phyloP scores from a whole-genome alignment of 2,797 vertebrate genomes.

The Acrossocheilus fasciatus region DNA sequence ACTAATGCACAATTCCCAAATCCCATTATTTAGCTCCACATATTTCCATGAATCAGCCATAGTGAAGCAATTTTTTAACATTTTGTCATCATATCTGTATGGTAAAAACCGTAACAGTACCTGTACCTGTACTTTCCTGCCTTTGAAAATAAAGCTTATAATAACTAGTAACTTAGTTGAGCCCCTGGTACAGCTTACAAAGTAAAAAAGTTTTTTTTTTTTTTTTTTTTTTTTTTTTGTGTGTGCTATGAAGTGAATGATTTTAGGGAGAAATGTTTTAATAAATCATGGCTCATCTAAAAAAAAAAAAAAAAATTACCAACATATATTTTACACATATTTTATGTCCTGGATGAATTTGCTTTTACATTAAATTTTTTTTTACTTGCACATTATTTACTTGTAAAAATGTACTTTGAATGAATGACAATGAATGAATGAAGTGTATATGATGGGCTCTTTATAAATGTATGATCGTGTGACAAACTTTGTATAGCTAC shows the following conservation, averaged over 20 bases:
- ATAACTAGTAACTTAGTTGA: background rate
- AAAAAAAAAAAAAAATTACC: background rate
- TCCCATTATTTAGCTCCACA: background rate
- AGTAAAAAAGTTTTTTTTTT: background rate
- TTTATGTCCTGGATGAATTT: background rate
- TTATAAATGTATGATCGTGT: background rate
- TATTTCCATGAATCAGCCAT: background rate
- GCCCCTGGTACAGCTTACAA: too few relatives aligned
- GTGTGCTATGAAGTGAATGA: background rate
- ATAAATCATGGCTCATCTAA: background rate
- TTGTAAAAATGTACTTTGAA: background rate
- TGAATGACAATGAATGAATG: background rate
- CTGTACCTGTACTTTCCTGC: background rate
- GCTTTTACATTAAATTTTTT: background rate
- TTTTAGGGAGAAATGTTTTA: background rate
- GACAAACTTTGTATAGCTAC: background rate
- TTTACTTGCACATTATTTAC: background rate
- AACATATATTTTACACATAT: background rate
- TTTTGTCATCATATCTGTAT: background rate
- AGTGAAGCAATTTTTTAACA: background rate
- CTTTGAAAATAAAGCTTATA: background rate
- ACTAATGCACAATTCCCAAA: background rate
- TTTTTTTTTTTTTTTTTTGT: background rate
- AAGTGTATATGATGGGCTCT: background rate
- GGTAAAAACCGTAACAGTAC: background rate